These are phyloP conservation scores for Slavum lentiscoides DNA, from an alignment of 2,888 invertebrate species.

Conservation along the genomic window DNA sequence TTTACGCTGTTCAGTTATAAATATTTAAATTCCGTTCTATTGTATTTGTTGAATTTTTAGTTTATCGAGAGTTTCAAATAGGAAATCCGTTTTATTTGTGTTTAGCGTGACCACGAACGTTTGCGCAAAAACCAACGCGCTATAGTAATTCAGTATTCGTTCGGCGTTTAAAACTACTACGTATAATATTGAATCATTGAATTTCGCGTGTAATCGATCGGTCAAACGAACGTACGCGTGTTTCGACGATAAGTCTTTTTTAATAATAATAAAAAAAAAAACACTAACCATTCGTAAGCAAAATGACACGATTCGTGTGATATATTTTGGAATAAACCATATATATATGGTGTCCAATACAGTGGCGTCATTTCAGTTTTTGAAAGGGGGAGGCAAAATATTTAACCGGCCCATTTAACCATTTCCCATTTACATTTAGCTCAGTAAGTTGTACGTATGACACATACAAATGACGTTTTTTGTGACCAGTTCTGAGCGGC, in stretches of 20 bases:
- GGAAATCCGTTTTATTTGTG: constrained; percentile 14
- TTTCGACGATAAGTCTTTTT: not conserved
- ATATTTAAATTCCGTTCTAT: no score
- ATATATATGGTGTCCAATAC: no score
- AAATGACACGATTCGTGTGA: constrained; percentile 1
- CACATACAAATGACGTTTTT: no score
- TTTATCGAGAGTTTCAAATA: not conserved
- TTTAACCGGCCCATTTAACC: no score
- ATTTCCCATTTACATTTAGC: no score
- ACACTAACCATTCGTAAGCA: not conserved
- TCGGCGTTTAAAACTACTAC: not conserved
- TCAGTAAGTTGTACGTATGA: no score
- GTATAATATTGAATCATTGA: not conserved
- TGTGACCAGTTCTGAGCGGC: no score
- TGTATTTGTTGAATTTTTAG: not conserved
- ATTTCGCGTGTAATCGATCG: not conserved
- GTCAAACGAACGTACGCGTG: not conserved
- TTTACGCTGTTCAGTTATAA: no score
- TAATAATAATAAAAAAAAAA: not conserved
- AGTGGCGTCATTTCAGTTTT: no score
- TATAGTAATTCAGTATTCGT: not conserved
- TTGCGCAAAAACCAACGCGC: not conserved
- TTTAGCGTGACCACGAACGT: not conserved
- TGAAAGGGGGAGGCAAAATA: no score
- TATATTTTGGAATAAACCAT: not conserved